Percentiles rank a stretch among this genome's conserved stretches.
These are phyloP conservation scores for Lepus timidus DNA, from an alignment of 2,113 vertebrate species.

Conservation along the genomic window DNA sequence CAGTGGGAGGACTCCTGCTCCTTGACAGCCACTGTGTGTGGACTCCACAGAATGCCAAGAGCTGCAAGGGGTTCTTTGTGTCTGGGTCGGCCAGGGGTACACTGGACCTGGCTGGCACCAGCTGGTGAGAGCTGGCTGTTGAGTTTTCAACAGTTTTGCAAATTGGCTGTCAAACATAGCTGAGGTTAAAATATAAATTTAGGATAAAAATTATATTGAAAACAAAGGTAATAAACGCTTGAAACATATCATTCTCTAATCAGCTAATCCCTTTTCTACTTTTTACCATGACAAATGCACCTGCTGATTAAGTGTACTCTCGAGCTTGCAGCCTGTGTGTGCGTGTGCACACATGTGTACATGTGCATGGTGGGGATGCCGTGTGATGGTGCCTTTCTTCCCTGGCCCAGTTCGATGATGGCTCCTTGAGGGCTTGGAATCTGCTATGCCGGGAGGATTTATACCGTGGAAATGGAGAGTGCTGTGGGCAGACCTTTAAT, in stretches of 20 bases:
- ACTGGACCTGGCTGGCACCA: not conserved
- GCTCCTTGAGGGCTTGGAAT: not conserved
- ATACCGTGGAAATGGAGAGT: not conserved
- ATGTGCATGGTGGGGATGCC: no score
- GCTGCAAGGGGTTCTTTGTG: not conserved
- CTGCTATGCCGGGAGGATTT: not conserved
- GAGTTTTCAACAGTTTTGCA: not conserved
- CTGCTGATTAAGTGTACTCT: not conserved
- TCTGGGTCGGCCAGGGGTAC: not conserved
- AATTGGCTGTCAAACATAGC: not conserved
- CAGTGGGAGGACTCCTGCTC: not conserved
- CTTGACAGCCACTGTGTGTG: not conserved
- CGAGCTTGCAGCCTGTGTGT: not conserved
- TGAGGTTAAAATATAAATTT: slow-evolving; percentile 21
- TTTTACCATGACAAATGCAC: not conserved
- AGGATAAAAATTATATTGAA: not conserved
- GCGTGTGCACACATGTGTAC: no score
- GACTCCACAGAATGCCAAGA: not conserved
- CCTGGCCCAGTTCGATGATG: not conserved
- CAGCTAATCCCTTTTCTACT: not conserved
- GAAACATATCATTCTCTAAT: not conserved
- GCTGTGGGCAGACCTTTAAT: not conserved
- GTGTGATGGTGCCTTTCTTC: not conserved
- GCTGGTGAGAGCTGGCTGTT: not conserved
- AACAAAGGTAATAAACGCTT: not conserved